These are phyloP conservation scores for Pseudococcus longispinus DNA, from an alignment of 2,888 invertebrate species.

Conservation along the genomic window DNA sequence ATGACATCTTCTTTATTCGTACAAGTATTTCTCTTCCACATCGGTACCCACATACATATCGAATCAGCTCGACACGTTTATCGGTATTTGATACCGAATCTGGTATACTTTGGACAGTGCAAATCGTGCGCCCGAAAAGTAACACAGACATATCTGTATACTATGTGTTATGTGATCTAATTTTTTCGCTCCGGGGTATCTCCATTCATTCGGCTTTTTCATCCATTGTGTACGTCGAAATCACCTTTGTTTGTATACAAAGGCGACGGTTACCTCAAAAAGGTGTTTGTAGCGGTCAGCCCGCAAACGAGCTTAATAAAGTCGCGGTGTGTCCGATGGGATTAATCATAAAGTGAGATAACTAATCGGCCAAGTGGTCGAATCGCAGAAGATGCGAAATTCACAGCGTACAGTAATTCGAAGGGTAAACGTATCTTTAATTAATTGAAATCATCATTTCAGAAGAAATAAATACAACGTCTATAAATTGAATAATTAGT, in stretches of 20 bases:
- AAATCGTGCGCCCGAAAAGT: not conserved
- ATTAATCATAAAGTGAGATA: not conserved
- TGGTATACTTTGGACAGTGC: not conserved
- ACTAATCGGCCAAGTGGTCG: not conserved
- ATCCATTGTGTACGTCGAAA: not conserved
- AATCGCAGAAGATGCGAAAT: not conserved
- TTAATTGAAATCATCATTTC: too few relatives aligned
- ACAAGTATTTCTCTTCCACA: constrained; percentile 45
- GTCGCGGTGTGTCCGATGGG: not conserved
- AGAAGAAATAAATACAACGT: too few relatives aligned
- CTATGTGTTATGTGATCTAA: constrained; percentile 52
- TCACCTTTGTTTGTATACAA: constrained; percentile 22
- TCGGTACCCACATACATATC: constrained; percentile 40
- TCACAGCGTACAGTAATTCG: too few relatives aligned
- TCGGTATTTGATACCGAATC: constrained; percentile 50
- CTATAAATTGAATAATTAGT: too few relatives aligned
- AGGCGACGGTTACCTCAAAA: constrained; percentile 15
- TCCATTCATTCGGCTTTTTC: constrained; percentile 39
- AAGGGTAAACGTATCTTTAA: too few relatives aligned
- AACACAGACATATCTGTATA: not conserved
- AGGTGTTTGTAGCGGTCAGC: constrained; percentile 23
- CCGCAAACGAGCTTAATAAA: constrained; percentile 23
- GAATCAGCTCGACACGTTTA: not conserved
- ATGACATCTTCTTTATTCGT: constrained; percentile 51
- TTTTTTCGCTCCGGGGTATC: constrained; percentile 48